These are phyloP conservation scores for Cyrtodaria siliqua DNA, from an alignment of 2,888 invertebrate species.

Conservation along the genomic window DNA sequence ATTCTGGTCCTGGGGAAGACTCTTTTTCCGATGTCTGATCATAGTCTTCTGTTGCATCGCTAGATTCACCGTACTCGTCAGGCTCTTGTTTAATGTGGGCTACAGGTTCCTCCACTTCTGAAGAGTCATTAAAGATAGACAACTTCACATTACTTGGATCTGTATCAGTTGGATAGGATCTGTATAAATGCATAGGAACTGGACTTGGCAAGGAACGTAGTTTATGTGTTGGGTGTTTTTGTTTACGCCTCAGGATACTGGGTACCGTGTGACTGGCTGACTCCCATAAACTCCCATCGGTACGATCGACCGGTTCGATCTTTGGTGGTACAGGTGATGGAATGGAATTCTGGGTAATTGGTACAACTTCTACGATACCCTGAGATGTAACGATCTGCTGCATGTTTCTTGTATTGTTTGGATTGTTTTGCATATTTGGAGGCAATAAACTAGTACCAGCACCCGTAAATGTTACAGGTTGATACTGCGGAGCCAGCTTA, in stretches of 20 bases:
- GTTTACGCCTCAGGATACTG: constrained; percentile 14
- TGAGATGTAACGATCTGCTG: not conserved
- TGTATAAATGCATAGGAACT: constrained; percentile 40
- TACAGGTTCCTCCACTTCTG: not conserved
- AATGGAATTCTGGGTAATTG: too few species aligned
- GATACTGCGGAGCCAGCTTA: not conserved
- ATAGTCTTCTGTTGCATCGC: constrained; percentile 20
- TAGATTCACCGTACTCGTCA: constrained; percentile 18
- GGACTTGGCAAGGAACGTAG: constrained; percentile 2
- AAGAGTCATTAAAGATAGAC: not conserved
- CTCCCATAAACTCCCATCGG: too few species aligned
- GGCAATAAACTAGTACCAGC: not conserved
- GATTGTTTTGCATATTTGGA: too few species aligned
- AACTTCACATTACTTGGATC: not conserved
- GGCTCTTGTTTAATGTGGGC: constrained; percentile 28
- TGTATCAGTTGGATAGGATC: constrained; percentile 5
- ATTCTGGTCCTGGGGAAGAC: not conserved
- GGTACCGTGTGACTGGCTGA: not conserved
- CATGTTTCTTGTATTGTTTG: not conserved
- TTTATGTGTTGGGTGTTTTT: not conserved
- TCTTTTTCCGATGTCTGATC: constrained; percentile 5
- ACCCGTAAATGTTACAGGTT: not conserved
- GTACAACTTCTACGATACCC: too few species aligned
- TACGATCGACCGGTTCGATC: too few species aligned
- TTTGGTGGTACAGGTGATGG: too few species aligned